Conservation (phyloP, 2,113 vertebrate species). For the Brachionichthys hirsutus region DNA sequence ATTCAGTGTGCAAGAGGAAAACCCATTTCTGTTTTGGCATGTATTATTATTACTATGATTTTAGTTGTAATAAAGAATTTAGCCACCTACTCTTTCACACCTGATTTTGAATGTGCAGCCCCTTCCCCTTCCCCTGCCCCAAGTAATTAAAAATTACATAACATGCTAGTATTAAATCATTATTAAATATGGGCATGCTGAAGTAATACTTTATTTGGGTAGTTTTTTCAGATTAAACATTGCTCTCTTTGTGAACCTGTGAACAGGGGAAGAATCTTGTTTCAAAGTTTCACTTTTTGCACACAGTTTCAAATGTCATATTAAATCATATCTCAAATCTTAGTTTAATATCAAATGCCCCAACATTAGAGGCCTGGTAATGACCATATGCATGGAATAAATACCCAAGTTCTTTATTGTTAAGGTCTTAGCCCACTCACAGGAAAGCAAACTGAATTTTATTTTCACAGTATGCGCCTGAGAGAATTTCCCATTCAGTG, state of each 20-base stretch:
- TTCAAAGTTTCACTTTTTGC: slow-evolving; percentile 57
- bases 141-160: slow-evolving; percentile 77
- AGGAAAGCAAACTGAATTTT: not conserved
- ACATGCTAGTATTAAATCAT: slow-evolving; percentile 73
- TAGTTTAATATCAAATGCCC: slow-evolving; percentile 59
- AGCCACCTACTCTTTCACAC: no score
- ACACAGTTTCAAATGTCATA: slow-evolving; percentile 47
- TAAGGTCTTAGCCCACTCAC: slow-evolving; percentile 21
- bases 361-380: slow-evolving; percentile 47
- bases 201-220: slow-evolving; percentile 62
- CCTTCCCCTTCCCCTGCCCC: slow-evolving; percentile 38
- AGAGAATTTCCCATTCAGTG: slow-evolving; percentile 4
- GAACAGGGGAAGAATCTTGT: slow-evolving; percentile 42
- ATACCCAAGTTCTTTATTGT: slow-evolving; percentile 22
- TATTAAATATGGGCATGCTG: slow-evolving; percentile 51
- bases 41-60: no score
- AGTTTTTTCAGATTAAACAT: slow-evolving; percentile 72
- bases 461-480: no score
- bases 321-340: slow-evolving; percentile 48
- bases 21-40: no score
- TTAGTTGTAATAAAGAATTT: no score
- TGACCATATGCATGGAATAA: slow-evolving; percentile 45
- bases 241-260: slow-evolving; percentile 65
- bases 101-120: no score
- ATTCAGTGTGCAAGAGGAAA: no score